phyloP scores from a whole-genome alignment of 2,888 invertebrate species.

The Leuctra nigra region DNA sequence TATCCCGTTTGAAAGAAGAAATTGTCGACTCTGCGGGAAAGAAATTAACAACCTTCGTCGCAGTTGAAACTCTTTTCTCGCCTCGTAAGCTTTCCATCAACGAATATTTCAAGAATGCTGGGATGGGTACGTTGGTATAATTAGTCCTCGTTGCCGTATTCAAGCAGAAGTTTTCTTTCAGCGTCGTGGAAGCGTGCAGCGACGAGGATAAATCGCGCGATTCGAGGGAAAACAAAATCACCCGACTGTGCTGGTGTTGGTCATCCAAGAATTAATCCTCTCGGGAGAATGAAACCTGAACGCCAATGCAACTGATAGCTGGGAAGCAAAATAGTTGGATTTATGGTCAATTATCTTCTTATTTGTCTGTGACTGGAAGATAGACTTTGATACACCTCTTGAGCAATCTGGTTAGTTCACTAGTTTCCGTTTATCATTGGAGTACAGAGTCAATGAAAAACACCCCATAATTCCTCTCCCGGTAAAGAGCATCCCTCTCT shows the following conservation, averaged over 20 bases:
- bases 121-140: not conserved
- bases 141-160: not conserved
- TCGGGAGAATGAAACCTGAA: not conserved
- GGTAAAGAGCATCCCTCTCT: not conserved
- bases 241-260: no score
- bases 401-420: not conserved
- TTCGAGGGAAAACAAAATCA: slow-evolving; percentile 4
- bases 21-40: not conserved
- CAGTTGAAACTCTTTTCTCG: not conserved
- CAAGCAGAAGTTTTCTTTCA: no score
- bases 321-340: slow-evolving; percentile 5
- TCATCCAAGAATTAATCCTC: not conserved
- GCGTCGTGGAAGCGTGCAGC: no score
- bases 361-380: not conserved
- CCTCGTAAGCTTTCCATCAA: slow-evolving; percentile 4
- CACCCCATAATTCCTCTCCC: not conserved
- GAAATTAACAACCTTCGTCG: not conserved
- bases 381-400: not conserved
- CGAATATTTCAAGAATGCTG: slow-evolving; percentile 2
- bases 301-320: not conserved
- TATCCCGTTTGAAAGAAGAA: not conserved
- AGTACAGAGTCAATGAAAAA: not conserved
- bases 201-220: slow-evolving; percentile 3
- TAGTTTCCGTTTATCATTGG: not conserved
- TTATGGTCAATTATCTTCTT: not conserved